These are phyloP conservation scores for Mercenaria mercenaria DNA, from an alignment of 1,140 invertebrate genomes.

Conservation along the genomic window DNA sequence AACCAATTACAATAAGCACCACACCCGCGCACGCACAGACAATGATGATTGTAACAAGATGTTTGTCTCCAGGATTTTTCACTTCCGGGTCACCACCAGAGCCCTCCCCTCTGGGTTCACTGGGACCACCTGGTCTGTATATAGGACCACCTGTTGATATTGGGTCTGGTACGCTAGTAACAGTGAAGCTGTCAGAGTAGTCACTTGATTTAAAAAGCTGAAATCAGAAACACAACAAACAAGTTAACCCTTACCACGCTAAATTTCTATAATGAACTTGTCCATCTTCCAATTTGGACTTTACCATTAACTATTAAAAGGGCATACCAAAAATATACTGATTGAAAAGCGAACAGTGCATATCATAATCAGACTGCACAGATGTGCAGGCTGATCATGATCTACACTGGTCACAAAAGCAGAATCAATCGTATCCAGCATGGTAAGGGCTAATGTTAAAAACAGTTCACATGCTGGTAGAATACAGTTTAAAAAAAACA, in stretches of 20 bases:
- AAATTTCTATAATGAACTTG: too few species aligned
- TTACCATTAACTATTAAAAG: too few species aligned
- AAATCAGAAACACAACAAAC: neutral
- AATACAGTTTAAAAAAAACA: too few species aligned
- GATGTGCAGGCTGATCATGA: too few species aligned
- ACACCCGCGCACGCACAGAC: slow-evolving; percentile 84
- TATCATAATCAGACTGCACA: too few species aligned
- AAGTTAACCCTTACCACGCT: too few species aligned
- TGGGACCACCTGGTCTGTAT: neutral
- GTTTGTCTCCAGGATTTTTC: slow-evolving; percentile 66
- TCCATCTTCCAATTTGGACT: too few species aligned
- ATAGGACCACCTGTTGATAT: too few species aligned
- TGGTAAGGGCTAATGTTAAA: neutral
- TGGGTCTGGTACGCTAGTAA: neutral
- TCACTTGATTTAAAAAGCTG: slow-evolving; percentile 44
- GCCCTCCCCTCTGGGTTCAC: neutral
- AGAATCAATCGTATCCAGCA: too few species aligned
- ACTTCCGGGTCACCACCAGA: slow-evolving; percentile 24
- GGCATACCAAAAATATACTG: too few species aligned
- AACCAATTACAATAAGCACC: slow-evolving; percentile 86
- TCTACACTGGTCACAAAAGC: too few species aligned
- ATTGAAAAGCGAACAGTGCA: too few species aligned
- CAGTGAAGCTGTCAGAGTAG: slow-evolving; percentile 37
- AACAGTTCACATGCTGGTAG: neutral
- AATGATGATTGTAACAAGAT: slow-evolving; percentile 80